Evolutionary conservation across 1,140 invertebrate species (phyloP), one percentile per base, ranked within the genome.

Genomic region (Elymnias hypermnestra): DNA sequence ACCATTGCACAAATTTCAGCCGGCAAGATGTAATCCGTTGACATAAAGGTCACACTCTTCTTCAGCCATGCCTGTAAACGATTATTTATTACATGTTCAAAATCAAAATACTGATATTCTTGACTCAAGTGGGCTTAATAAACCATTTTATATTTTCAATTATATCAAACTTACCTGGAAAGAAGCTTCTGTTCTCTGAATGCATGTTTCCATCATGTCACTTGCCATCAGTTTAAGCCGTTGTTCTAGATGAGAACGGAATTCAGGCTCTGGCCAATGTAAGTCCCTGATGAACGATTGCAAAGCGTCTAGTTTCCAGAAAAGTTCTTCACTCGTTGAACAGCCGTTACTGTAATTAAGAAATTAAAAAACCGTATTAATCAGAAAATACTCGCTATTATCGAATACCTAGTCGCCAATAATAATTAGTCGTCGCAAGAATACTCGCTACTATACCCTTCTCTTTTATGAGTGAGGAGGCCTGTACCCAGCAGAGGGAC

Each of bases 1-100:
- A 99, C 96, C 98, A 99, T 99, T 5, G 97, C 96, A 87, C 98
- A 99, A 85, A 99, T 97, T 89, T 99, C 98, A 4, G 95, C 93
- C 1, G 97, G 97, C 53, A 99, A 92, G 48, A 99, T 95, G 83
- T 99, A 99, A 88, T 99, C 98, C 18, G 97, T 98, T 5, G 97
- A 97, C 75, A 94, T 94, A 73, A 97, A 96, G 2, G 95, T 96
- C 25, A 97, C 94, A 36, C 97, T 96, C 87, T 98, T 98, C 83
- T 98, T 98, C 43, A 99, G 86, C 94, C 96, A 98, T 9, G 92
- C 91, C 86, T 98, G 94, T 5, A 67, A 59, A 8, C 7, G 5
- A 1, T n/a, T n/a, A n/a, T 22, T 22, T 22, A 8, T 22, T n/a
- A n/a, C n/a, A n/a, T n/a, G n/a, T n/a, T n/a, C n/a, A n/a, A n/a